Percentiles rank a stretch among this genome's conserved stretches.
Conservation (phyloP, 2,113 vertebrate species). For the Macroglossus sobrinus region DNA sequence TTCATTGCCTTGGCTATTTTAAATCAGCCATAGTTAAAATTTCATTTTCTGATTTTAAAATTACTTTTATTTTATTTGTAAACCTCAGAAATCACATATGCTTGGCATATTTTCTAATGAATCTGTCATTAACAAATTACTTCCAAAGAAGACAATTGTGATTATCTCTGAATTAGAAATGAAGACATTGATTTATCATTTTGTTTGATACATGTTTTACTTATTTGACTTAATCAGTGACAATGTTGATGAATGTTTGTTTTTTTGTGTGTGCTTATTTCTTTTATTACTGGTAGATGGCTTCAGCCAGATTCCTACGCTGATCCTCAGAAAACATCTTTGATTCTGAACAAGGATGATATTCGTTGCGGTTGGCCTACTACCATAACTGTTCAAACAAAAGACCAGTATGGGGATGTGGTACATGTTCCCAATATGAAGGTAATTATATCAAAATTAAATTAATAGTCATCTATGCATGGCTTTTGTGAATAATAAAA, state of each 20-base stretch:
- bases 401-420: constrained; percentile 98
- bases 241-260: not conserved
- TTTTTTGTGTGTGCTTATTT: not conserved
- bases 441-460: constrained; percentile 79
- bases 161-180: not conserved
- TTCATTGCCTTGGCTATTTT: not conserved
- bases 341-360: constrained; percentile 98
- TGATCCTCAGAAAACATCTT: constrained; percentile 97
- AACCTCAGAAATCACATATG: not conserved
- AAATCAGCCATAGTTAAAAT: not conserved
- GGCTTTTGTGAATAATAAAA: not conserved
- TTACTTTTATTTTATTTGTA: not conserved
- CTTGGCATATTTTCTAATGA: not conserved
- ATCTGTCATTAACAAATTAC: not conserved
- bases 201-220: not conserved
- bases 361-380: constrained; percentile 98
- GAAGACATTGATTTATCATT: not conserved
- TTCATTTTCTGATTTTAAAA: constrained; percentile 2
- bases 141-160: not conserved
- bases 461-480: not conserved
- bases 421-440: constrained; percentile 99
- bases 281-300: constrained; percentile 85
- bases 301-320: constrained; percentile 98
- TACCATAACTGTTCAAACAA: constrained; percentile 97
- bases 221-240: constrained; percentile 16